Evolutionary conservation across 2,888 invertebrate genomes (phyloP).

Genomic region (Drosophila testacea): DNA sequence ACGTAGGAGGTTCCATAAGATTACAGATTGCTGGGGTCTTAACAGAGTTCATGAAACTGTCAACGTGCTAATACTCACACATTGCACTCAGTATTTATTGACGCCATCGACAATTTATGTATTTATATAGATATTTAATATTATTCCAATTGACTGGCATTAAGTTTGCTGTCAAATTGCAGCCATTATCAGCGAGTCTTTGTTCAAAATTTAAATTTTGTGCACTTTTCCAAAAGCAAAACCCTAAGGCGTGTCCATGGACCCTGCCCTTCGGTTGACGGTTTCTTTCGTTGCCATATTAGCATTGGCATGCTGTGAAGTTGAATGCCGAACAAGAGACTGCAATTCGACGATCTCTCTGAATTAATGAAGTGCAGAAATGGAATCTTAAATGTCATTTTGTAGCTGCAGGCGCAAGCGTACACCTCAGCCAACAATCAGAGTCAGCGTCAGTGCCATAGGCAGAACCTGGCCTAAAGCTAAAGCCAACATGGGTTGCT

Average conservation of each 20-base stretch:
- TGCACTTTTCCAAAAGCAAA: conserved; percentile 13
- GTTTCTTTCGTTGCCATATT: conserved; percentile 8
- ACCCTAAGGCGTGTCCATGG: neutral
- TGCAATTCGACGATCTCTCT: conserved; percentile 50
- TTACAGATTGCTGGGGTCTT: conserved; percentile 28
- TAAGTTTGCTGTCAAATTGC: conserved; percentile 57
- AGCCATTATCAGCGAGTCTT: conserved; percentile 39
- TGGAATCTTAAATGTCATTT: conserved; percentile 57
- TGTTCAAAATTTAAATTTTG: conserved; percentile 35
- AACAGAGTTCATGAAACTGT: conserved; percentile 46
- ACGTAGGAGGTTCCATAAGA: conserved; percentile 42
- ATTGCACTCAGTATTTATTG: conserved; percentile 42
- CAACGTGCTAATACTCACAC: conserved; percentile 55
- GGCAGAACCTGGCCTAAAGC: conserved; percentile 23
- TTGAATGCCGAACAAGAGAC: conserved; percentile 42
- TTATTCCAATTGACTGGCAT: conserved; percentile 40
- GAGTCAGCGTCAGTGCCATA: neutral
- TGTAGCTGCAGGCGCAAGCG: conserved; percentile 46
- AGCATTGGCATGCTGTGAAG: conserved; percentile 63
- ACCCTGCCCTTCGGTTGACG: conserved; percentile 48
- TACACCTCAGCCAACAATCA: conserved; percentile 14
- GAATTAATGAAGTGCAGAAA: conserved; percentile 59
- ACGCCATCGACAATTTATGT: conserved; percentile 14
- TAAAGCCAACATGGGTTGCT: conserved; percentile 37
- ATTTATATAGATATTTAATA: conserved; percentile 17